Evolutionary conservation across 2,888 invertebrate genomes (phyloP), one percentile per base, ranked within the genome.

Genomic region (Himalopsyche kuldschensis): DNA sequence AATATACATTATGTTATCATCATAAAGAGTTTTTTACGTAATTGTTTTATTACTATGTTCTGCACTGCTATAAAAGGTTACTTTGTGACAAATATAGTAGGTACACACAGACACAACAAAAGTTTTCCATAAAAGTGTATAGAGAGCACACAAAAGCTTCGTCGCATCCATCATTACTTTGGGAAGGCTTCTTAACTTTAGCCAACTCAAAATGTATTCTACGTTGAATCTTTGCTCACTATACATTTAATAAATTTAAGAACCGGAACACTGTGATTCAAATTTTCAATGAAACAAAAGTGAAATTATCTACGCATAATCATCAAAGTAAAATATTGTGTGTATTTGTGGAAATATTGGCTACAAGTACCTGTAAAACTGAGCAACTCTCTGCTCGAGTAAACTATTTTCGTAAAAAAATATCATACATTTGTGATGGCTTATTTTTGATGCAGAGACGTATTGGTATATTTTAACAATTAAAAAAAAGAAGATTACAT

Each of bases 111-210:
- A 69, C 69, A 69, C 69, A 69, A 69, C 69, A 69, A 30, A 69
- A 69, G 69, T 69, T 69, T 69, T 69, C 69, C 69, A 69, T 69
- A 41, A 79, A 79, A 79, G 47, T 31, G 47, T 46, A 41, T 41
- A 48, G 48, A 79, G 27, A 31, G 47, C 31, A 48, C 79, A 47
- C 79, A 79, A 69, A 69, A 69, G 69, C 69, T 69, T 27, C 30
- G 55, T 80, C 80, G 41, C 80, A 80, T 80, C 80, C 63, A 80
- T 80, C 80, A 80, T 80, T 80, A 80, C 55, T 80, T 80, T 48
- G 35, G 17, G 24, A 55, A 80, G 80, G 55, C 55, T 63, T 80
- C 69, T 48, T 63, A 80, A 80, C 80, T 80, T 80, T 80, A 30
- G 32, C 20, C 80, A 63, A 41, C 41, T 35, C 35, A 76, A 76